A percentile compares a stretch with the other conserved stretches of the same genome.
Evolutionary conservation across 2,888 invertebrate genomes (phyloP).

Genomic region (Phalangium opilio): DNA sequence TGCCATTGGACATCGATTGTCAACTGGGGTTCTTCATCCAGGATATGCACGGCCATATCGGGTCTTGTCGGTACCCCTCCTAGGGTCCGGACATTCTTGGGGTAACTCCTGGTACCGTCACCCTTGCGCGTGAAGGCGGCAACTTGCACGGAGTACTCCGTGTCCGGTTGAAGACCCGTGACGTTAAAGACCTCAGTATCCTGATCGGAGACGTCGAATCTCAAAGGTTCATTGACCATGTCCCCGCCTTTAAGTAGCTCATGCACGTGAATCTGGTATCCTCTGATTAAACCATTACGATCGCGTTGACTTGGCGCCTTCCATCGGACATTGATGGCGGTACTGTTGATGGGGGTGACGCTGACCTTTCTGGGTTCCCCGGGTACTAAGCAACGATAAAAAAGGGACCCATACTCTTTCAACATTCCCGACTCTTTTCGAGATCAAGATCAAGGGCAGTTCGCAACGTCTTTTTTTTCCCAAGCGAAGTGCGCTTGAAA

Average conservation of each 20-base stretch:
- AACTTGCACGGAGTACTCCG: constrained; percentile 71
- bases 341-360: constrained; percentile 78
- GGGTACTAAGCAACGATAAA: constrained; percentile 61
- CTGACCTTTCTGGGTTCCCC: constrained; percentile 90
- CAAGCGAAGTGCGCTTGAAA: too few species aligned
- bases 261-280: constrained; percentile 91
- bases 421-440: too few species aligned
- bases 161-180: constrained; percentile 83
- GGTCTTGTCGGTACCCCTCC: constrained; percentile 51
- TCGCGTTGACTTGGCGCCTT: constrained; percentile 80
- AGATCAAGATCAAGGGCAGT: too few species aligned
- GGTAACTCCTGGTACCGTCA: constrained; percentile 80
- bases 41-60: constrained; percentile 44
- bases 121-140: constrained; percentile 92
- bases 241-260: constrained; percentile 61
- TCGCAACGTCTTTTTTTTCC: too few species aligned
- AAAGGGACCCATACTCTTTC: too few species aligned
- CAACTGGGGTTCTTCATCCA: constrained; percentile 71
- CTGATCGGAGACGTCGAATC: constrained; percentile 65
- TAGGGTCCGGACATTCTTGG: constrained; percentile 72
- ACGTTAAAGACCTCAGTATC: constrained; percentile 59
- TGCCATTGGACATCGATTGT: constrained; percentile 86
- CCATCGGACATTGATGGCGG: constrained; percentile 90
- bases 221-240: constrained; percentile 67
- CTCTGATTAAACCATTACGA: constrained; percentile 85